Evolutionary conservation across 2,113 vertebrate genomes (phyloP), one percentile per base, ranked within the genome.

Genomic region (Poeciliopsis occidentalis): DNA sequence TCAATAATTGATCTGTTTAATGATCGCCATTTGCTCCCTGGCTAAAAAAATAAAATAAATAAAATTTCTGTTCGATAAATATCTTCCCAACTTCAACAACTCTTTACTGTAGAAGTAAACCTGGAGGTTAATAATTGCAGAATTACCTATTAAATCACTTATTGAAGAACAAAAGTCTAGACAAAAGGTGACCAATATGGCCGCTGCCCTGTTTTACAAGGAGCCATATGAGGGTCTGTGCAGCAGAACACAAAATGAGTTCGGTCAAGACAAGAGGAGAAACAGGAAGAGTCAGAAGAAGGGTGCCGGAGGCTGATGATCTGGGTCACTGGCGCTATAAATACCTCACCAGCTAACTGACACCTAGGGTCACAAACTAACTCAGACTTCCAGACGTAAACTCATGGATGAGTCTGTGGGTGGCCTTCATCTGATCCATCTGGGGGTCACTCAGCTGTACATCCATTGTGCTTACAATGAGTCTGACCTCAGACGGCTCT

Each of bases 241-340:
- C 27, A 31, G 57, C 7, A 63, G 69, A n/a, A 69, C 37, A 71
- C 44, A 54, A 75, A 79, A 82, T n/a, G 47, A 87, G 32, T 31
- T 11, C 37, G 54, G 67, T 80, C 54, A 70, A 86, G 68, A 75
- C 66, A 47, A 30, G 70, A 73, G 34, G 70, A 73, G 74, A 79
- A 64, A 64, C 47, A 47, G 76, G 54, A 71, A n/a, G 44, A 73
- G 64, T 61, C 73, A 73, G 74, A 70, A 76, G 69, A 87, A 79
- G 81, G 77, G 71, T 81, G 84, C 82, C 71, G 78, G 71, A 79
- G 84, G 81, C 75, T 79, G 64, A 61, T 79, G 90, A 94, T 93
- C 85, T 94, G 89, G 90, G 87, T 92, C 89, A 92, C 73, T 84
- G 72, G 29, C 74, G 73, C 90, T 94, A 94, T 92, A 91, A 94